These are phyloP conservation scores for Octopus bimaculoides DNA, from an alignment of 1,140 invertebrate genomes.

Conservation along the genomic window DNA sequence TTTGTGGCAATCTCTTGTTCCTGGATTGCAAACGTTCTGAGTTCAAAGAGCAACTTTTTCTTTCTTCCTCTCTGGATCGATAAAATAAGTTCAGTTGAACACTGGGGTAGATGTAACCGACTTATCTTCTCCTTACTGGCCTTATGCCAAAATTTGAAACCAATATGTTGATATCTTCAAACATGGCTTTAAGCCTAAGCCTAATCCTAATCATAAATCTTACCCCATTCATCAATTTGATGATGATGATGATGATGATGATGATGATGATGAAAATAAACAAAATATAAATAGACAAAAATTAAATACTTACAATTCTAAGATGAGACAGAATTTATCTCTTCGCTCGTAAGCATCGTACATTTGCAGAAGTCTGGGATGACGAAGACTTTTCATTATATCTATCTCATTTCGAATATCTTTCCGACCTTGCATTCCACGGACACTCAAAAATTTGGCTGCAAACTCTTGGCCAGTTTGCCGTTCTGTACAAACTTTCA, in stretches of 20 bases:
- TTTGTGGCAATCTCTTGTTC: no score
- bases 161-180: no score
- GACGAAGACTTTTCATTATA: slow-evolving; percentile 90
- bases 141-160: no score
- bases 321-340: slow-evolving; percentile 88
- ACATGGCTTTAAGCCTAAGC: no score
- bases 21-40: no score
- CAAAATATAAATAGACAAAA: background rate
- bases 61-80: no score
- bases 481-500: slow-evolving; percentile 88
- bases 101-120: no score
- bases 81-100: no score
- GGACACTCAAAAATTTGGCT: slow-evolving; percentile 87
- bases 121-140: no score
- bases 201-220: no score
- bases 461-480: slow-evolving; percentile 77
- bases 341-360: slow-evolving; percentile 93
- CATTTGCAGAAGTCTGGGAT: slow-evolving; percentile 90
- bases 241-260: slow-evolving; percentile 21
- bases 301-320: slow-evolving; percentile 84
- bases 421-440: slow-evolving; percentile 76
- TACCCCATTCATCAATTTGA: background rate
- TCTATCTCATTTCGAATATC: slow-evolving; percentile 94
- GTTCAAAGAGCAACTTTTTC: no score
- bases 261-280: slow-evolving; percentile 17